A percentile compares a stretch with the other conserved stretches of the same genome.
Evolutionary conservation across 2,797 vertebrate genomes (phyloP).

Genomic region (Mus minutoides): DNA sequence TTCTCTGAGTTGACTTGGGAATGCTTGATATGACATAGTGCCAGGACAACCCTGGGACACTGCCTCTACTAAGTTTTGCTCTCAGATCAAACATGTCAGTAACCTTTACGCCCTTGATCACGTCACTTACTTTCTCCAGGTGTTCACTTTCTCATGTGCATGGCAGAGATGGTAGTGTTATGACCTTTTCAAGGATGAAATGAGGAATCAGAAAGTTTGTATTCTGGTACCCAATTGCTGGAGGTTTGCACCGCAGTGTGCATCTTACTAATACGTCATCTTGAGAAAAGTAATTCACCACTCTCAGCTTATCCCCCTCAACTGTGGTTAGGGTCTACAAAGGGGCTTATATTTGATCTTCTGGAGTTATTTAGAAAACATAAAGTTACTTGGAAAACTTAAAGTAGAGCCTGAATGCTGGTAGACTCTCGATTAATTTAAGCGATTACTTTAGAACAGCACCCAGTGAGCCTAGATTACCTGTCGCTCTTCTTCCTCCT

Average conservation of each 20-base stretch:
- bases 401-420: background rate
- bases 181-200: background rate
- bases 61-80: background rate
- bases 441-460: background rate
- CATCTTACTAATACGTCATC: background rate
- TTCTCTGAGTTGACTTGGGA: slow-evolving; percentile 13
- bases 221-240: background rate
- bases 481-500: background rate
- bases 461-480: background rate
- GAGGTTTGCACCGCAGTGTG: background rate
- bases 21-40: background rate
- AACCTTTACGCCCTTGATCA: background rate
- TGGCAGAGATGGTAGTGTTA: background rate
- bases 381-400: background rate
- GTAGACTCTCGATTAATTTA: background rate
- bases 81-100: background rate
- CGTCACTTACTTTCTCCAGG: background rate
- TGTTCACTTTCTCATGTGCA: background rate
- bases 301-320: background rate
- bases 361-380: background rate
- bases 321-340: background rate
- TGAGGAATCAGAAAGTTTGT: background rate
- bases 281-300: background rate
- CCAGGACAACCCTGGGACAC: background rate
- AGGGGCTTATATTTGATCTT: background rate